Evolutionary conservation across 2,113 vertebrate genomes (phyloP), one percentile per base, ranked within the genome.

Genomic region (Microtus oregoni): DNA sequence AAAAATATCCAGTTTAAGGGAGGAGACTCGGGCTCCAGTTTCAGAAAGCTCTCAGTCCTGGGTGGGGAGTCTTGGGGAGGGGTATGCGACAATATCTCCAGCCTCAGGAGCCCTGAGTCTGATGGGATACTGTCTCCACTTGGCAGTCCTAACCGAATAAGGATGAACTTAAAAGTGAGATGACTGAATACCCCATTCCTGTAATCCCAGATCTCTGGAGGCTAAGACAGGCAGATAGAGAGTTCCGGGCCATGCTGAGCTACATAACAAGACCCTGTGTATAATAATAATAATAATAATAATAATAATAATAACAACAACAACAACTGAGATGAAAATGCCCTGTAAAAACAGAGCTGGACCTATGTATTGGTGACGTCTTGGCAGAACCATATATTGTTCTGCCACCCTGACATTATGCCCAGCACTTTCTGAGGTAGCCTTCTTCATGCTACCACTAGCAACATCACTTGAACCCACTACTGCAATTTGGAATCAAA

Each of bases 401-500:
- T 55, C 52, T 55, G 65, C 24, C 82, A 44, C 65, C 30, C 85
- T 83, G 83, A 38, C 90, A 61, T 81, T 61, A 73, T 89, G 93
- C 67, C 86, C 26, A 61, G 88, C 58, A 73, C 78, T 44, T 44
- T 22, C 3, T 5, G 7, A 91, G 19, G 65, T 41, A 50, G 47
- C 24, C 32, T 41, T 88, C n/a, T 73, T 65, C 11, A 68, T 52
- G 61, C 78, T 76, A 83, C 52, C 72, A 77, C 55, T 41, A 47
- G 32, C 58, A 26, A 32, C 38, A 83, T 38, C 24, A 14, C 83
- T 30, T 85, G 17, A 24, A 22, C 52, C 32, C 86, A 24, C 52
- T 1, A 14, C 55, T 87, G 94, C 92, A 95, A 83, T 85, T 94
- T 87, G 75, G 70, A 87, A 94, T 83, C 35, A 89, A 78, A 95